Percentiles rank a stretch among this genome's conserved stretches.
Evolutionary conservation across 2,888 invertebrate species (phyloP).

Genomic region (Leptarthrus brevirostris): DNA sequence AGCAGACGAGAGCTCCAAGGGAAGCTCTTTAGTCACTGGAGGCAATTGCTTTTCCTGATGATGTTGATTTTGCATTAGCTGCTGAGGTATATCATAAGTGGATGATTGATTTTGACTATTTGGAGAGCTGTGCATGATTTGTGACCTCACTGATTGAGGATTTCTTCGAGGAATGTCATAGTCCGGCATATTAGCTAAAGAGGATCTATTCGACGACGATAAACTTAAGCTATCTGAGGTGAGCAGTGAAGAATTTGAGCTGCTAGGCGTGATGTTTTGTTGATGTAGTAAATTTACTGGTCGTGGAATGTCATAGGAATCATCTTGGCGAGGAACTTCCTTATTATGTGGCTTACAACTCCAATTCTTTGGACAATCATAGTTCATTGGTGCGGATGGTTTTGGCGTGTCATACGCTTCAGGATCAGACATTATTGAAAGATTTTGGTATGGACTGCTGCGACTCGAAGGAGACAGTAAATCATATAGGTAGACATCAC

Average conservation of each 20-base stretch:
- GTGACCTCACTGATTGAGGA: slow-evolving; percentile 63
- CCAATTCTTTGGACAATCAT: slow-evolving; percentile 70
- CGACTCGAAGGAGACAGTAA: slow-evolving; percentile 67
- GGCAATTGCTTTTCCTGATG: slow-evolving; percentile 60
- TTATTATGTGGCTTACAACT: slow-evolving; percentile 61
- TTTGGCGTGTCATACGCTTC: slow-evolving; percentile 73
- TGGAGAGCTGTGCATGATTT: slow-evolving; percentile 54
- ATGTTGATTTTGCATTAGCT: slow-evolving; percentile 57
- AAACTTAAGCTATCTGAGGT: slow-evolving; percentile 72
- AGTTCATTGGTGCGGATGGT: slow-evolving; percentile 71
- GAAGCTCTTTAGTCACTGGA: slow-evolving; percentile 71
- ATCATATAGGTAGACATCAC: slow-evolving; percentile 80
- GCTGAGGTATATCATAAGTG: slow-evolving; percentile 74
- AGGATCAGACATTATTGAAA: slow-evolving; percentile 63
- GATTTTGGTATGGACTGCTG: slow-evolving; percentile 61
- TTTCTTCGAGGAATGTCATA: slow-evolving; percentile 75
- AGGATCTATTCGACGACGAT: slow-evolving; percentile 69
- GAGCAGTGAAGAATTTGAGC: slow-evolving; percentile 75
- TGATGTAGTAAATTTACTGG: slow-evolving; percentile 67
- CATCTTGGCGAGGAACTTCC: slow-evolving; percentile 64
- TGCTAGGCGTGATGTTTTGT: slow-evolving; percentile 75
- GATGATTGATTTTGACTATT: slow-evolving; percentile 61
- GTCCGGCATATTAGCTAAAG: slow-evolving; percentile 73
- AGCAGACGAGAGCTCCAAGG: slow-evolving; percentile 80
- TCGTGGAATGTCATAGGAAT: slow-evolving; percentile 76